Evolutionary conservation across 2,113 vertebrate species (phyloP), one percentile per base, ranked within the genome.

Genomic region (Muscicapa adusta): DNA sequence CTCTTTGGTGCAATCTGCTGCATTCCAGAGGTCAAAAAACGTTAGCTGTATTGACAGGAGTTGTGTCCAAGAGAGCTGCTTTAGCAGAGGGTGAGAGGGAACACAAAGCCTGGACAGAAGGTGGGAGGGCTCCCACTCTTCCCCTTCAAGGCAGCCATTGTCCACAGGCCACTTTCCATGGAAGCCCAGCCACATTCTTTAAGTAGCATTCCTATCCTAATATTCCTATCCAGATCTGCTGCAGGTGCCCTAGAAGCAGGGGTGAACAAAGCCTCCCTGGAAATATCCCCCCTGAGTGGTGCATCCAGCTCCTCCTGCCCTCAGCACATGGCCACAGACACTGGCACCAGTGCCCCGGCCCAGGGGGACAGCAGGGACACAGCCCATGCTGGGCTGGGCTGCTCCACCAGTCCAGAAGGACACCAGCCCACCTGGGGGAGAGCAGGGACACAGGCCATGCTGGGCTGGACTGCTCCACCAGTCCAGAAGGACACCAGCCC

Each of bases 1-100:
- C 75, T 91, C 73, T 93, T 88, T 86, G 92, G 75, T 86, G 90
- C 94, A 96, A 84, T 89, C 76, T 94, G 92, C 92, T 95, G 92
- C 88, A 84, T 93, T 96, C 85, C 79, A 72, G 88, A 92, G 94
- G 93, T 90, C 91, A 94, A 47, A 79, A 93, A 88, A 43, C 19
- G 13, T 71, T 93, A 63, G 33, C 75, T 13, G 4, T 38, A 40
- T 83, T 84, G 82, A 72, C 3, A 4, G 19, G 56, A 88, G 47
- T 8, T 90, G 36, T 67, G 85, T 70, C 85, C 56, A 89, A 85
- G 78, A 51, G 38, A 53, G 61, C 53, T 60, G 62, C 47, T 80
- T 80, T 16, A 63, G 75, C 15, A 67, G 72, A 63, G 53, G 60
- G 62, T 22, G 84, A 42, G 75, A 85, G 42, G 63, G 82, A 76